Evolutionary conservation across 2,797 vertebrate genomes (phyloP), one percentile per base, ranked within the genome.

Genomic region (Thripadectes ignobilis): DNA sequence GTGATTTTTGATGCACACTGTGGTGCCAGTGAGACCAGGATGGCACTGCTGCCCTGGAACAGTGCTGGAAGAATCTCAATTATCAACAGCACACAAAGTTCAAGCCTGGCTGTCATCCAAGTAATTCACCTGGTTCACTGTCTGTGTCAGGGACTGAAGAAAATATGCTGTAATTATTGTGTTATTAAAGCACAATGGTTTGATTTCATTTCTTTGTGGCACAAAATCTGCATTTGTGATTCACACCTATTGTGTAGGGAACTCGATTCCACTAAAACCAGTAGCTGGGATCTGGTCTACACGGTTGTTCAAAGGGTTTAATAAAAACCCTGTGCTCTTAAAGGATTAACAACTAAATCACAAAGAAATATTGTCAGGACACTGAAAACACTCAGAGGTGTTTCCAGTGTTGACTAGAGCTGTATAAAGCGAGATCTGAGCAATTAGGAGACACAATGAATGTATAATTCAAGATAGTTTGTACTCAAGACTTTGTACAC

Each of bases 401-500:
- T 85, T 48, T 74, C 68, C 73, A 62, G 79, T 20, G 51, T 43
- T 77, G 88, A 81, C 58, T 62, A 7, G 11, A 93, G 63, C 67
- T 46, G 22, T 36, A 83, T 12, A 80, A 75, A 75, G 69, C 27
- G 62, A 68, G 49, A 77, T 77, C 75, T 71, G 52, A 92, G 58
- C 79, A 93, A 88, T 93, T 51, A 94, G 77, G 52, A 93, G 39
- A 69, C 46, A 80, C 55, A 57, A 54, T 22, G 34, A 92, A 92
- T 59, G 62, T 61, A 63, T 74, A 84, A 54, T 39, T 84, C 79
- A 63, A 87, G 67, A 24, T 61, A 84, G 32, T 88, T 93, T 90
- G 76, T 71, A 84, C 59, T 62, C 79, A 24, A 71, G 80, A 81
- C 63, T 93, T 91, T 89, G 61, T 87, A 92, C 88, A 88, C 93